phyloP scores from a whole-genome alignment of 2,888 invertebrate species.

The Meandrusa payeni region DNA sequence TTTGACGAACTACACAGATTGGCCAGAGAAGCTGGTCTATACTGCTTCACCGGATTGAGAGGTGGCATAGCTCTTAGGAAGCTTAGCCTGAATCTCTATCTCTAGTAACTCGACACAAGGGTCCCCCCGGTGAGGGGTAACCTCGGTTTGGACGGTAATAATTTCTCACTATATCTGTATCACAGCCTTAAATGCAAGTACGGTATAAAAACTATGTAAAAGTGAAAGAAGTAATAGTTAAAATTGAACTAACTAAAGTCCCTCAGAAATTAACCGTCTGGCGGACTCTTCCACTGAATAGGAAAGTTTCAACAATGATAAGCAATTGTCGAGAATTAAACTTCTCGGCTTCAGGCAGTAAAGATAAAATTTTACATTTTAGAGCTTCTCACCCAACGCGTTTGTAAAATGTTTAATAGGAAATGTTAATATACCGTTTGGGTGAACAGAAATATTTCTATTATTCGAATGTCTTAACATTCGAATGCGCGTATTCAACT shows the following conservation, averaged over 20 bases:
- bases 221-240: background rate
- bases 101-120: too few species aligned
- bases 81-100: too few species aligned
- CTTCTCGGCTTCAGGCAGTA: constrained; percentile 21
- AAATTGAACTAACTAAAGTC: constrained; percentile 15
- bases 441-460: constrained; percentile 3
- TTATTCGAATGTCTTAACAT: background rate
- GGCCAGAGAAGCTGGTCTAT: too few species aligned
- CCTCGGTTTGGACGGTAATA: too few species aligned
- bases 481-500: too few species aligned
- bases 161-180: too few species aligned
- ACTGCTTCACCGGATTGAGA: too few species aligned
- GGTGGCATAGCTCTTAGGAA: too few species aligned
- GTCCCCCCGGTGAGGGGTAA: too few species aligned
- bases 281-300: constrained; percentile 15
- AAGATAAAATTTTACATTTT: constrained; percentile 24
- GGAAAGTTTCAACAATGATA: constrained; percentile 23
- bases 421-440: constrained; percentile 7
- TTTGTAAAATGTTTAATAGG: constrained; percentile 21
- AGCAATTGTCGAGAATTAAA: constrained; percentile 26
- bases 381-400: constrained; percentile 14
- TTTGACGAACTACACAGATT: too few species aligned
- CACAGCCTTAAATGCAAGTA: too few species aligned
- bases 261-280: constrained; percentile 22
- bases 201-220: too few species aligned